A percentile compares a stretch with the other conserved stretches of the same genome.
Conservation (phyloP, 2,113 vertebrate genomes). For the Silurus asotus region DNA sequence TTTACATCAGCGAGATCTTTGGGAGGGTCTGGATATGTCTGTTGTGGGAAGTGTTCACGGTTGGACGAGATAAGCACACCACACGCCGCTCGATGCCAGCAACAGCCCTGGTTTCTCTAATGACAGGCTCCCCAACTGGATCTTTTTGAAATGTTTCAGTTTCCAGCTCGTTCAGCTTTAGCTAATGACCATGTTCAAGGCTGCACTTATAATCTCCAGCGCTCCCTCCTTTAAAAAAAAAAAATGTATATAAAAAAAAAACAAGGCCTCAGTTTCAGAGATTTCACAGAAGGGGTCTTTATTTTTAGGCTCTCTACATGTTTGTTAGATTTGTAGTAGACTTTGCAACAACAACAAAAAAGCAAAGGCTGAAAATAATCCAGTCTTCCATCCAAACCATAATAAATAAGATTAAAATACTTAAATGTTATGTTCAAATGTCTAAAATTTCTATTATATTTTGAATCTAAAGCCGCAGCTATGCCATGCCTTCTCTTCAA, state of each 20-base stretch:
- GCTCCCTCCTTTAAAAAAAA: constrained; percentile 10
- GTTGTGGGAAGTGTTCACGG: constrained; percentile 28
- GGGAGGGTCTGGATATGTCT: constrained; percentile 33
- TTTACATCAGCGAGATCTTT: constrained; percentile 7
- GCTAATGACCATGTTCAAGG: constrained; percentile 29
- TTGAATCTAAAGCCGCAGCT: background rate
- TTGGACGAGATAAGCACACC: constrained; percentile 21
- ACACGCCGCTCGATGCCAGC: constrained; percentile 27
- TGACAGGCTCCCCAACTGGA: constrained; percentile 40
- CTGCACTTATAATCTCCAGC: constrained; percentile 13
- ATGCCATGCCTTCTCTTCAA: background rate
- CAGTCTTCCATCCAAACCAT: background rate
- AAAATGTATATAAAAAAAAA: background rate
- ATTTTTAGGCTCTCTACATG: constrained; percentile 22
- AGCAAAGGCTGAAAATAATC: background rate
- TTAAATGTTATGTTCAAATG: background rate
- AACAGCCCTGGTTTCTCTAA: constrained; percentile 43
- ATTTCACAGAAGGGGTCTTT: constrained; percentile 26
- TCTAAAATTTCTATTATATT: background rate
- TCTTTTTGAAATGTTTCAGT: constrained; percentile 16
- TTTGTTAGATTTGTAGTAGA: background rate
- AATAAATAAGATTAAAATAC: background rate
- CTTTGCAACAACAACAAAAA: too few species aligned
- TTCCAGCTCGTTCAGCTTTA: constrained; percentile 10
- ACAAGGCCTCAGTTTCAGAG: constrained; percentile 1